Base-by-base conservation (phyloP, 2,888 invertebrate genomes). In the Meandrusa payeni region DNA sequence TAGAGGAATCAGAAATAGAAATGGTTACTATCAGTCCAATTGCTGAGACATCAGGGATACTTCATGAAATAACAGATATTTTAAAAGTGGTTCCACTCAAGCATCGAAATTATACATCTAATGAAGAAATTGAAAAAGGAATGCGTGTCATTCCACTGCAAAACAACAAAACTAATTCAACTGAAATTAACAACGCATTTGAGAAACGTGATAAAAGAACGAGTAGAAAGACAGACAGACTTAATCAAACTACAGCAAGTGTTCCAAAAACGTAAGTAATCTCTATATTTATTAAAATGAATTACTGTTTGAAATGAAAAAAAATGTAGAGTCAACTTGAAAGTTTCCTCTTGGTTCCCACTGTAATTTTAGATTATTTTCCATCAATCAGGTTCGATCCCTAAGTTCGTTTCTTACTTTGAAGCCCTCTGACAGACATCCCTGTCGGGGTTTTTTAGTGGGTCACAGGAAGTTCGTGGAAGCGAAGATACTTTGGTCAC, bases 241-340 rank as follows among this genome's bases (percentile, higher is more conserved):
- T 87, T 1, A 88, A 88, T 53, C 88, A 88, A 61, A 88, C 88
- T 1, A 88, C 88, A 17, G 86, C 83, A 2, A 73, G 83, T 15
- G 69, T 88, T 28, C 88, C 88, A 5, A 88, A 88, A 69, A 85
- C 83, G 88, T 88, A 65, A 75, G 83, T 69, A n/a, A n/a, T n/a
- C n/a, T n/a, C n/a, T n/a, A n/a, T n/a, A n/a, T n/a, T n/a, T n/a
- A n/a, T n/a, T n/a, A n/a, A n/a, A n/a, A n/a, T n/a, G n/a, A n/a
- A n/a, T n/a, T n/a, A n/a, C n/a, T n/a, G n/a, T n/a, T n/a, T n/a
- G n/a, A n/a, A n/a, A n/a, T n/a, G n/a, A n/a, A n/a, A n/a, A n/a
- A n/a, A n/a, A n/a, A n/a, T n/a, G n/a, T n/a, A n/a, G n/a, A n/a
- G n/a, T n/a, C n/a, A n/a, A n/a, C n/a, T n/a, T n/a, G n/a, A n/a